Percentiles rank a stretch among this genome's conserved stretches.
Evolutionary conservation across 35 echinoderm and acorn worm genomes (phyloP).

Genomic region (Anneissia japonica): DNA sequence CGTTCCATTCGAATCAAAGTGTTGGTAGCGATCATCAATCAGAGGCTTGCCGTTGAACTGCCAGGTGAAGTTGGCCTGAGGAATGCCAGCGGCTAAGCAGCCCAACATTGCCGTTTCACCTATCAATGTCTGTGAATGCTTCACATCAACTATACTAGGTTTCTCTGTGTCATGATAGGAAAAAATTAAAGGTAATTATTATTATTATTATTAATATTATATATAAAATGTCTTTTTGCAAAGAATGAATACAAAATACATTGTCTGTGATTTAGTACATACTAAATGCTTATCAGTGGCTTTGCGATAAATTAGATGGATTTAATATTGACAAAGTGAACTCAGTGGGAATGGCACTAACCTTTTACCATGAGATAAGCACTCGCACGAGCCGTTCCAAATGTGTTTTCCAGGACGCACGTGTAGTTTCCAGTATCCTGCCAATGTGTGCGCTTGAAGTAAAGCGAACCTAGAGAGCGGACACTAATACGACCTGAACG

Average conservation of each 20-base stretch:
- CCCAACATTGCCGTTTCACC: constrained; percentile 28
- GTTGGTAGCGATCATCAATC: constrained; percentile 40
- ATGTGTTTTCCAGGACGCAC: constrained; percentile 64
- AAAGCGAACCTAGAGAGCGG: constrained; percentile 41
- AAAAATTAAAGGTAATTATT: too few species aligned
- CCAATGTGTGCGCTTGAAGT: constrained; percentile 33
- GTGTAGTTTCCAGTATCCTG: constrained; percentile 75
- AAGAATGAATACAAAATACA: too few species aligned
- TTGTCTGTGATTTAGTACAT: too few species aligned
- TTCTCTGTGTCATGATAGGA: too few species aligned
- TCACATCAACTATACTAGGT: constrained; percentile 39
- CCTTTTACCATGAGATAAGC: constrained; percentile 57
- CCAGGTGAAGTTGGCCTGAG: constrained; percentile 53
- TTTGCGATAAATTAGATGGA: too few species aligned
- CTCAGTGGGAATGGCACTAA: constrained; percentile 20
- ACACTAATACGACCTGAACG: constrained; percentile 41
- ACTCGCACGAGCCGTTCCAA: constrained; percentile 23
- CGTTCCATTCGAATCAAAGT: constrained; percentile 31
- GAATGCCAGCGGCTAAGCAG: constrained; percentile 45
- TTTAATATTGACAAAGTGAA: too few species aligned
- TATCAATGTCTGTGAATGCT: constrained; percentile 7
- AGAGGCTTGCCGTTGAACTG: constrained; percentile 23
- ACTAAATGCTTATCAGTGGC: too few species aligned
- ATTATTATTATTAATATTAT: too few species aligned
- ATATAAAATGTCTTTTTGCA: too few species aligned